Conservation (phyloP, 1,140 invertebrate genomes). For the Caenorhabditis briggsae region DNA sequence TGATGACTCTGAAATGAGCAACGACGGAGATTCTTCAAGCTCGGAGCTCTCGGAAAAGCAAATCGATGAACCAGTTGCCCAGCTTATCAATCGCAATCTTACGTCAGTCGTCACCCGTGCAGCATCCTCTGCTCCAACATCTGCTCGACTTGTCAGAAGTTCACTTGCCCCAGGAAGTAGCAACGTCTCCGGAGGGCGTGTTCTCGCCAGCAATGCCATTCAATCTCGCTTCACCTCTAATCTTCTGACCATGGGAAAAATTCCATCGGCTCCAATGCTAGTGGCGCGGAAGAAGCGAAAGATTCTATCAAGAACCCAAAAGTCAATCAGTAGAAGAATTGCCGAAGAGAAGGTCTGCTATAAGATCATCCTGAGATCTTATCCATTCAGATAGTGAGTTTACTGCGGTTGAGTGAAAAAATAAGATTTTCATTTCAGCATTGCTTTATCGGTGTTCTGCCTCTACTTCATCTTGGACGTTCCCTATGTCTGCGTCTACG, state of each 20-base stretch:
- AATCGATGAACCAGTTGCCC: neutral
- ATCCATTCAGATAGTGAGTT: constrained; percentile 14
- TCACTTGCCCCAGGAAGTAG: neutral
- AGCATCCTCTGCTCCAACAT: neutral
- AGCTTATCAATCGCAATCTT: neutral
- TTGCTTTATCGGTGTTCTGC: neutral
- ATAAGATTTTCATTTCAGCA: neutral
- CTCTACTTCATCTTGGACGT: constrained; percentile 53
- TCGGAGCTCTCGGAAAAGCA: constrained; percentile 46
- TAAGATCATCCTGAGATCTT: neutral
- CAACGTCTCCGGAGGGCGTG: neutral
- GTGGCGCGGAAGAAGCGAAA: constrained; percentile 14
- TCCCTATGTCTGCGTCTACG: constrained; percentile 56
- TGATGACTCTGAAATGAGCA: constrained; percentile 45
- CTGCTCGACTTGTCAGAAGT: neutral
- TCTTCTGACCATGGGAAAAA: neutral
- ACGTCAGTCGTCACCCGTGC: neutral
- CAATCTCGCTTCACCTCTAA: neutral
- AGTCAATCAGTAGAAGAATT: neutral
- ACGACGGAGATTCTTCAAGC: constrained; percentile 44
- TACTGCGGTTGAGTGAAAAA: neutral
- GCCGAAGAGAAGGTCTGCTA: neutral
- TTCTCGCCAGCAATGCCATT: constrained; percentile 7
- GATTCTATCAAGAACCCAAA: neutral
- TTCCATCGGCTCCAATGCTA: neutral